A percentile compares a stretch with the other conserved stretches of the same genome.
Evolutionary conservation across 2,888 invertebrate genomes (phyloP).

Genomic region (Trisateles emortualis): DNA sequence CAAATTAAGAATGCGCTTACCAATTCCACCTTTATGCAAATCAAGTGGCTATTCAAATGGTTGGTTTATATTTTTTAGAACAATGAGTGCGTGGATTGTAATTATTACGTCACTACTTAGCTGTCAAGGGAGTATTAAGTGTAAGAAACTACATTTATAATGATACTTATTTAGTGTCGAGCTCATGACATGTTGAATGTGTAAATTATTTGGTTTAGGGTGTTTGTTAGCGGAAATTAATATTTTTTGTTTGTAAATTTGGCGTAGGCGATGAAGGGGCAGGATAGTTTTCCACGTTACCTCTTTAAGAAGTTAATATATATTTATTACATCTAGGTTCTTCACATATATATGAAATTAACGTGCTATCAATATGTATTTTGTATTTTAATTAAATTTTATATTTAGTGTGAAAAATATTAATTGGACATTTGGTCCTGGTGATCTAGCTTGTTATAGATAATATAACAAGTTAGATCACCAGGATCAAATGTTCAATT

Average conservation of each 20-base stretch:
- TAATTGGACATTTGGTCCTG: too few species aligned
- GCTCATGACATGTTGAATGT: conserved; percentile 44
- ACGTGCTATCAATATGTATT: too few species aligned
- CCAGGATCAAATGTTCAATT: too few species aligned
- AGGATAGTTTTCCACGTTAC: too few species aligned
- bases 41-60: conserved; percentile 22
- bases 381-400: too few species aligned
- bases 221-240: conserved; percentile 9
- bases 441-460: too few species aligned
- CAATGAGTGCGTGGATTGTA: conserved; percentile 70
- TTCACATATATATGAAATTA: too few species aligned
- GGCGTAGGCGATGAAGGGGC: too few species aligned
- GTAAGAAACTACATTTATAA: conserved; percentile 53
- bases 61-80: conserved; percentile 56
- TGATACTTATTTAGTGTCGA: conserved; percentile 44
- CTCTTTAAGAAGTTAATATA: too few species aligned
- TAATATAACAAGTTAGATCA: too few species aligned
- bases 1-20: conserved; percentile 44
- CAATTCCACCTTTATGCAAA: conserved; percentile 34
- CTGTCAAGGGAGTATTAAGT: conserved; percentile 61
- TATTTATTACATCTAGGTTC: too few species aligned
- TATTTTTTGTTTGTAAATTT: conserved; percentile 3
- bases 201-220: conserved; percentile 32
- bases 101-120: conserved; percentile 74
- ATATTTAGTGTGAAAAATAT: too few species aligned